Conservation (phyloP, 2,113 vertebrate species). For the Syrrhaptes paradoxus region DNA sequence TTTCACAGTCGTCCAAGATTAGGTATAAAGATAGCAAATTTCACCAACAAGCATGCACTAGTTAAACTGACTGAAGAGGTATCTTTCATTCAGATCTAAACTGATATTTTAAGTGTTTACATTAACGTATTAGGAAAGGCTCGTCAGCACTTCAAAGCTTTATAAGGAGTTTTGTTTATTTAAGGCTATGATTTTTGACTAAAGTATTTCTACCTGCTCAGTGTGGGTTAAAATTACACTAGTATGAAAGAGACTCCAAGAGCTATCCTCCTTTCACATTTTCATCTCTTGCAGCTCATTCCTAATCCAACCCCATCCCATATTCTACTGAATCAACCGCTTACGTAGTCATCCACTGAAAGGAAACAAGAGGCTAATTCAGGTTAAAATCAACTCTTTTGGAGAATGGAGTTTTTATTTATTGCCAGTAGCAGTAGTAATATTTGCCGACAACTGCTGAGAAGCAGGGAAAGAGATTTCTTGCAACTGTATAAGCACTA, state of each 20-base stretch:
- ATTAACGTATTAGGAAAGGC: background rate
- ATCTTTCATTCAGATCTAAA: background rate
- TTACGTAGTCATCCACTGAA: background rate
- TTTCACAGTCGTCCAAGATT: background rate
- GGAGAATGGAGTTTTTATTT: background rate
- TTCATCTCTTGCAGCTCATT: background rate
- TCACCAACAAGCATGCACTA: background rate
- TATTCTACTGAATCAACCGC: background rate
- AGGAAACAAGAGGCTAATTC: background rate
- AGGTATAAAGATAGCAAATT: constrained; percentile 37
- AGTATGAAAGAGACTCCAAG: background rate
- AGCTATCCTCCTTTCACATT: background rate
- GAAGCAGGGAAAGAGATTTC: background rate
- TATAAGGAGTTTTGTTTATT: background rate
- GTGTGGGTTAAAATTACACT: background rate
- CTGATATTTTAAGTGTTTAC: background rate
- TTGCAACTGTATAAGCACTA: background rate
- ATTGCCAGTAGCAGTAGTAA: background rate
- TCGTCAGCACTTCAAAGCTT: background rate
- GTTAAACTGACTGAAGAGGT: background rate
- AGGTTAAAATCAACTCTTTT: background rate
- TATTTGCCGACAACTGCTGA: background rate
- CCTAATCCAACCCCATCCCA: background rate
- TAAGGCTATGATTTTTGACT: background rate
- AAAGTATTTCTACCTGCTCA: background rate